Evolutionary conservation across 2,888 invertebrate genomes (phyloP).

Genomic region (Corbicula japonica): DNA sequence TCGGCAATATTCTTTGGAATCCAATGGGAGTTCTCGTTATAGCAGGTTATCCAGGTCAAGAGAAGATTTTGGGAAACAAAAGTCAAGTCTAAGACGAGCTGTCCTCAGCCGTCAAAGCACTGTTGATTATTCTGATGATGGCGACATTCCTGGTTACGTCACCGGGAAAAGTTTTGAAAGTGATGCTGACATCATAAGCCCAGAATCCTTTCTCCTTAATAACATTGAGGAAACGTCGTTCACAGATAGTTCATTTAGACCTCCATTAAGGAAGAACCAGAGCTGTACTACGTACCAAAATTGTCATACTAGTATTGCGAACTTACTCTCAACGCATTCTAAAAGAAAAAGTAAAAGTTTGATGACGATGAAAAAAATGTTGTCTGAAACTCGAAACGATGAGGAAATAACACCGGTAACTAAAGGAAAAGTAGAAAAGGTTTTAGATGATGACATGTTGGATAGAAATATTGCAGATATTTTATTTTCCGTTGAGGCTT

Average conservation of each 20-base stretch:
- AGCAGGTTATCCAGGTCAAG: conserved; percentile 43
- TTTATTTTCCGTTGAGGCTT: conserved; percentile 75
- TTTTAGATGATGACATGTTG: conserved; percentile 74
- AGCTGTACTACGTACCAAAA: conserved; percentile 46
- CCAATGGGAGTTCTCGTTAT: conserved; percentile 39
- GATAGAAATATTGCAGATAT: conserved; percentile 79
- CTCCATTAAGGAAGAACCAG: conserved; percentile 16
- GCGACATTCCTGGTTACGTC: conserved; percentile 32
- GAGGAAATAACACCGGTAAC: conserved; percentile 57
- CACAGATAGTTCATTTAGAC: conserved; percentile 18
- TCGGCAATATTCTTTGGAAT: conserved; percentile 56
- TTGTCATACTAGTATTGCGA: conserved; percentile 64
- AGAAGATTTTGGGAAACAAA: conserved; percentile 48
- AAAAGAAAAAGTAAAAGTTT: conserved; percentile 73
- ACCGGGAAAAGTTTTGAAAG: conserved; percentile 55
- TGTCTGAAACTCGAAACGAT: conserved; percentile 47
- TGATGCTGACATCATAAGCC: conserved; percentile 35
- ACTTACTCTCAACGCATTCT: conserved; percentile 45
- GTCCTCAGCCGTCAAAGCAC: conserved; percentile 55
- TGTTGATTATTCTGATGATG: conserved; percentile 57
- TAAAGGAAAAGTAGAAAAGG: conserved; percentile 54
- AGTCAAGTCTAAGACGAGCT: conserved; percentile 43
- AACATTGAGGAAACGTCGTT: conserved; percentile 51
- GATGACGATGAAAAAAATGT: conserved; percentile 61
- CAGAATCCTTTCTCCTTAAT: conserved; percentile 35